Percentiles rank a stretch among this genome's conserved stretches.
Evolutionary conservation across 2,113 vertebrate species (phyloP).

Genomic region (Tragelaphus scriptus): DNA sequence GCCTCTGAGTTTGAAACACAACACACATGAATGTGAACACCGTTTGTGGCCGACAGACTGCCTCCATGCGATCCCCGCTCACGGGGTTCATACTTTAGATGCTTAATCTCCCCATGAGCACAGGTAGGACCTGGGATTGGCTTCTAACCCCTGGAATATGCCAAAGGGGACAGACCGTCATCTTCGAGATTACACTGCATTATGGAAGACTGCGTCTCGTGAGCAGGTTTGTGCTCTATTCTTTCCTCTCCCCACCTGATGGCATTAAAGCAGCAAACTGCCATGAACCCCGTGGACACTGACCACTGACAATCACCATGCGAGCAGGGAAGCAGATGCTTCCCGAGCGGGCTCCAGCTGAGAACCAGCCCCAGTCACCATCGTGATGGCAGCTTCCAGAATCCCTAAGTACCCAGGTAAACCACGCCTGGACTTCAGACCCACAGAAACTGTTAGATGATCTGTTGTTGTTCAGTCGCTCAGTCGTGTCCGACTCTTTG

Average conservation of each 20-base stretch:
- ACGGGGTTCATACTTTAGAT: fast-evolving
- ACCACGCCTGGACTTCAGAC: not conserved
- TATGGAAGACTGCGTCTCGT: not conserved
- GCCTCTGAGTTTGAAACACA: not conserved
- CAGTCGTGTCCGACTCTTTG: fast-evolving
- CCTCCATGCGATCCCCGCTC: fast-evolving
- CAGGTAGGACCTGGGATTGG: not conserved
- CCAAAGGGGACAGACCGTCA: not conserved
- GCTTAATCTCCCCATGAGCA: not conserved
- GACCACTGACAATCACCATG: not conserved
- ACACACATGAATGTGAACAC: not conserved
- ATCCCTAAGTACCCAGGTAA: not conserved
- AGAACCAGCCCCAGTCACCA: not conserved
- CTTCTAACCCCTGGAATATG: not conserved
- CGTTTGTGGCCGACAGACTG: not conserved
- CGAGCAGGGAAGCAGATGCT: not conserved
- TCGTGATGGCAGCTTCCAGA: not conserved
- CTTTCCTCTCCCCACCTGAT: not conserved
- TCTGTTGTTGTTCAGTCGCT: not conserved
- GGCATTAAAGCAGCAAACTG: not conserved
- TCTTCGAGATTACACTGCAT: fast-evolving
- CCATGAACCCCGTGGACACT: not conserved
- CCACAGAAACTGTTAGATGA: not conserved
- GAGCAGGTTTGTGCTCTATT: not conserved
- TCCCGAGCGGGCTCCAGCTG: not conserved